Percentiles rank a stretch among this genome's conserved stretches.
phyloP scores from a whole-genome alignment of 2,888 invertebrate genomes.

The Eudemis profundana region DNA sequence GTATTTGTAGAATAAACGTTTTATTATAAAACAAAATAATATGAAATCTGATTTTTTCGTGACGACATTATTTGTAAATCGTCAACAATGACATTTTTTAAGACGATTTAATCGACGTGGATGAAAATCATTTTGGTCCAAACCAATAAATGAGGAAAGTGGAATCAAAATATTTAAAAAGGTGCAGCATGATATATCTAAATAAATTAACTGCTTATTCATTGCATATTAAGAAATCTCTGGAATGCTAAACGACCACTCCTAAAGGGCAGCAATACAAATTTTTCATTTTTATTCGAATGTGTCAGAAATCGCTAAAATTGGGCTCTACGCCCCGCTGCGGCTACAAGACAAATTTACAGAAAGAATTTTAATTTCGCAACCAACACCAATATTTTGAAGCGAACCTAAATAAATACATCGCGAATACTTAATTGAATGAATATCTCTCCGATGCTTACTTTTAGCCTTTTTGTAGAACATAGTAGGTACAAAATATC shows the following conservation, averaged over 20 bases:
- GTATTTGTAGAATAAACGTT: no score
- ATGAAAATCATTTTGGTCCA: no score
- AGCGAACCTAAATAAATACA: conserved; percentile 22
- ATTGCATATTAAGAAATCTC: conserved; percentile 35
- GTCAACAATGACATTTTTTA: no score
- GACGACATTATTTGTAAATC: no score
- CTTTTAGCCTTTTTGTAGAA: conserved; percentile 15
- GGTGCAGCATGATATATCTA: conserved; percentile 19
- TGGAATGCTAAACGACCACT: conserved; percentile 33
- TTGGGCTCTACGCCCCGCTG: conserved; percentile 62
- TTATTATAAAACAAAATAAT: no score
- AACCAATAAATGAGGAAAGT: no score
- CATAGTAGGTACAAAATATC: conserved; percentile 27
- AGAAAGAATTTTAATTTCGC: conserved; percentile 43
- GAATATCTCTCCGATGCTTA: conserved; percentile 12
- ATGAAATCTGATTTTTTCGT: no score
- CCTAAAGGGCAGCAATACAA: conserved; percentile 34
- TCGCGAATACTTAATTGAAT: conserved; percentile 10
- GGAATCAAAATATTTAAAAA: not conserved
- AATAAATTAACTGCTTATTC: conserved; percentile 27
- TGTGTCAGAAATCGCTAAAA: conserved; percentile 59
- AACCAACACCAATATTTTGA: conserved; percentile 40
- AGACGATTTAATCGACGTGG: no score
- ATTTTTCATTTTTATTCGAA: conserved; percentile 61
- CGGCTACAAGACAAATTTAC: conserved; percentile 60